Evolutionary conservation across 2,797 vertebrate species (phyloP).

Genomic region (Dendrocincla fuliginosa): DNA sequence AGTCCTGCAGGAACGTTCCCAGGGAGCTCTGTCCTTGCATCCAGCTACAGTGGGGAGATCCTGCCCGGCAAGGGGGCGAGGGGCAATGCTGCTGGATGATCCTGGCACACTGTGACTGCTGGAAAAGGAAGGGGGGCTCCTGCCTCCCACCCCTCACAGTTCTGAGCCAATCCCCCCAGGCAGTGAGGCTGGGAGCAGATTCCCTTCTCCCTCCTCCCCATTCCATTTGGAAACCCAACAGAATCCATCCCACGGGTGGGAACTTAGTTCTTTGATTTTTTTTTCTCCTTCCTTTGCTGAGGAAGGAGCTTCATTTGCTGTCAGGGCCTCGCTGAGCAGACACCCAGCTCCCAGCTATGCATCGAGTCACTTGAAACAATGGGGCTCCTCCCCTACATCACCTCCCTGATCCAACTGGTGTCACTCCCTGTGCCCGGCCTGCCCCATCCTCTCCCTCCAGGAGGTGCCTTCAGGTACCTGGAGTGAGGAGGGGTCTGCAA

Average conservation of each 20-base stretch:
- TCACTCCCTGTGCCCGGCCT: neutral
- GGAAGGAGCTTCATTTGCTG: neutral
- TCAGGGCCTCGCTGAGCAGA: neutral
- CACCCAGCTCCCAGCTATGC: neutral
- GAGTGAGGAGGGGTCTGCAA: neutral
- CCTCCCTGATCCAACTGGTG: neutral
- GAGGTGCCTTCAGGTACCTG: neutral
- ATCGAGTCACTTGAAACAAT: accelerated
- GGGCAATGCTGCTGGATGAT: neutral
- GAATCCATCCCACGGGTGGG: neutral
- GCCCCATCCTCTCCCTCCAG: neutral
- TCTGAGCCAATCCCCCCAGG: neutral
- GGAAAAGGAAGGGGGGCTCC: neutral
- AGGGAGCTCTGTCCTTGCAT: neutral
- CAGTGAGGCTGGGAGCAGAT: neutral
- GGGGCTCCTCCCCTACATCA: accelerated
- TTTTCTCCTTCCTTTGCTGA: neutral
- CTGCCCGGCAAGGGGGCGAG: accelerated
- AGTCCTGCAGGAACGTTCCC: neutral
- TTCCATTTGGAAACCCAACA: neutral
- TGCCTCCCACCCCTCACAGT: neutral
- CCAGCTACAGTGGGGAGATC: accelerated
- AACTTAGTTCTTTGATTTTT: neutral
- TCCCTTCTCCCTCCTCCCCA: neutral
- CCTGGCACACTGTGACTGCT: neutral